A percentile compares a stretch with the other conserved stretches of the same genome.
Evolutionary conservation across 2,888 invertebrate species (phyloP).

Genomic region (Teleogryllus oceanicus): DNA sequence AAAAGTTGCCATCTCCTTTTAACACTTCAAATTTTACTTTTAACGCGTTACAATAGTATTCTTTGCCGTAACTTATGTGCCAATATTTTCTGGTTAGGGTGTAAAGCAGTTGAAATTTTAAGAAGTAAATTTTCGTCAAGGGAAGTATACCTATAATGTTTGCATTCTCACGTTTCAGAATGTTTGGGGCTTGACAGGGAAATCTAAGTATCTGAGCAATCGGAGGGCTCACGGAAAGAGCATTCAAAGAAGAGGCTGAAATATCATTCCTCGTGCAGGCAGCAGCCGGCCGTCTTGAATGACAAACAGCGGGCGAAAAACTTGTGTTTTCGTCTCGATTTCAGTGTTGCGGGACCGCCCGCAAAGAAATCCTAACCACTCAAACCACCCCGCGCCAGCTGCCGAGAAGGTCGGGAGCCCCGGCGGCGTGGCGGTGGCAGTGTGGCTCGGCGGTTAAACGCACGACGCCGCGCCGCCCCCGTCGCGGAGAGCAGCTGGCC

Average conservation of each 20-base stretch:
- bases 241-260: neutral
- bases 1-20: too few species aligned
- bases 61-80: too few species aligned
- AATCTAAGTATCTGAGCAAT: neutral
- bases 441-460: neutral
- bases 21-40: too few species aligned
- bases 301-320: neutral
- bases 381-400: neutral
- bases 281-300: neutral
- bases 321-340: constrained; percentile 18
- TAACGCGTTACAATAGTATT: too few species aligned
- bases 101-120: too few species aligned
- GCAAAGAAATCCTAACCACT: constrained; percentile 6
- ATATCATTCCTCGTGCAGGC: neutral
- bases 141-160: neutral
- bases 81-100: too few species aligned
- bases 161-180: neutral
- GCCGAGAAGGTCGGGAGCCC: neutral
- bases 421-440: neutral
- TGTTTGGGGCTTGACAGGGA: neutral
- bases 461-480: neutral
- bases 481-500: neutral
- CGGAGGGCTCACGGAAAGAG: neutral
- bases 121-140: too few species aligned
- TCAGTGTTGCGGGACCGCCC: neutral